Percentiles rank a stretch among this genome's conserved stretches.
phyloP scores from a whole-genome alignment of 2,113 vertebrate species.

The Indicator maculatus region DNA sequence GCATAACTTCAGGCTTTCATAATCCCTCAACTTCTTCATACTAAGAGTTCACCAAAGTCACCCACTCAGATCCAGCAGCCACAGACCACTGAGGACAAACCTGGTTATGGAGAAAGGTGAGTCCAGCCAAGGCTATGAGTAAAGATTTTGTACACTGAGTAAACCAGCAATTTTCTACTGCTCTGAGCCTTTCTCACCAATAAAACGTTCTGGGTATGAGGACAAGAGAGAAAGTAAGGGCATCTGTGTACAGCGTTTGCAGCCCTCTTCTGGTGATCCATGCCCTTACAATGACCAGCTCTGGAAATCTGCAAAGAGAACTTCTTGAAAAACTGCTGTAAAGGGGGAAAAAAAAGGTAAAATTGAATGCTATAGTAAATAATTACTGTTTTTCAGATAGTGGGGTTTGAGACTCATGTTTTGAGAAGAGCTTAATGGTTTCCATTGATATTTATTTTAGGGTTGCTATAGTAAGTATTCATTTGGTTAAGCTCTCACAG shows the following conservation, averaged over 20 bases:
- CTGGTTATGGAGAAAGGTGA: not conserved
- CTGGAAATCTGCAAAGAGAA: not conserved
- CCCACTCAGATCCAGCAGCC: not conserved
- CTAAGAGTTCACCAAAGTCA: not conserved
- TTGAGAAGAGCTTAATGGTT: not conserved
- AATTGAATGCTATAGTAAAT: not conserved
- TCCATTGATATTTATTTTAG: not conserved
- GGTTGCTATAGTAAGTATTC: not conserved
- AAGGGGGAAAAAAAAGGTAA: not conserved
- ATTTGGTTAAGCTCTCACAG: not conserved
- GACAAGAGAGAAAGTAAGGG: not conserved
- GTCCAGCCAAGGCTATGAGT: not conserved
- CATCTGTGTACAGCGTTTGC: not conserved
- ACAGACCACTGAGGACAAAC: not conserved
- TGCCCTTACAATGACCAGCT: not conserved
- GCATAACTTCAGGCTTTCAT: not conserved
- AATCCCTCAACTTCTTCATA: not conserved
- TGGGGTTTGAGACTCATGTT: not conserved
- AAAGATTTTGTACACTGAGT: not conserved
- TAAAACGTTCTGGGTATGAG: not conserved
- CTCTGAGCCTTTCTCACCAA: not conserved
- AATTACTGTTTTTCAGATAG: rapidly evolving
- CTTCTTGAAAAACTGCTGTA: not conserved
- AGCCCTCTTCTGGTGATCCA: not conserved
- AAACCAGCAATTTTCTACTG: not conserved